phyloP scores from a whole-genome alignment of 2,797 vertebrate species.

The Pelobates cultripes region DNA sequence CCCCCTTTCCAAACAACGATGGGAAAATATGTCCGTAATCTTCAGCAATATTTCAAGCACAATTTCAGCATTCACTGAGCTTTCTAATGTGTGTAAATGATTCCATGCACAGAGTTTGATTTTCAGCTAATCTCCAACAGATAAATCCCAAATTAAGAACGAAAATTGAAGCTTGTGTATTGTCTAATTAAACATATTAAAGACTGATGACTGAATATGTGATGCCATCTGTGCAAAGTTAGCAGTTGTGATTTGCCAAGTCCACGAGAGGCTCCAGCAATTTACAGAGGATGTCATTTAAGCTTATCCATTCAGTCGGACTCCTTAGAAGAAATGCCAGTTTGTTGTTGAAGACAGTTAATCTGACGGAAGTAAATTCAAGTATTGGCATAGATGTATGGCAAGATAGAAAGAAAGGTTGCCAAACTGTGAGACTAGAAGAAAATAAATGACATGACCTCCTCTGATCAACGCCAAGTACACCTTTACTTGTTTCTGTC shows the following conservation, averaged over 20 bases:
- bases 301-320: slow-evolving; percentile 70
- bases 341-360: slow-evolving; percentile 81
- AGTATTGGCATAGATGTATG: slow-evolving; percentile 83
- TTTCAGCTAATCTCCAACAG: slow-evolving; percentile 54
- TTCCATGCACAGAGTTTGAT: slow-evolving; percentile 48
- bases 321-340: slow-evolving; percentile 72
- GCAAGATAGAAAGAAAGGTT: slow-evolving; percentile 69
- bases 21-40: slow-evolving; percentile 27
- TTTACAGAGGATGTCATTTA: slow-evolving; percentile 72
- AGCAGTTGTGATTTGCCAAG: slow-evolving; percentile 61
- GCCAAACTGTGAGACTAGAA: slow-evolving; percentile 69
- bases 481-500: slow-evolving; percentile 66
- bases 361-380: slow-evolving; percentile 86
- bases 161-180: slow-evolving; percentile 63
- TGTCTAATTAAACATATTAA: slow-evolving; percentile 61
- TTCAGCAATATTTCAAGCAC: slow-evolving; percentile 37
- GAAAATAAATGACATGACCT: slow-evolving; percentile 64
- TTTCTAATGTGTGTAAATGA: slow-evolving; percentile 53
- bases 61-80: slow-evolving; percentile 46
- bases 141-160: slow-evolving; percentile 58
- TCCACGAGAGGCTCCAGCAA: slow-evolving; percentile 65
- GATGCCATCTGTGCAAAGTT: slow-evolving; percentile 59
- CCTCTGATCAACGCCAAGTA: slow-evolving; percentile 67
- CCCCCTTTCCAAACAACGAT: slow-evolving; percentile 26
- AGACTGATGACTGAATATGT: slow-evolving; percentile 52